Evolutionary conservation across 2,888 invertebrate species (phyloP), one percentile per base, ranked within the genome.

Genomic region (Ceramica pisi): DNA sequence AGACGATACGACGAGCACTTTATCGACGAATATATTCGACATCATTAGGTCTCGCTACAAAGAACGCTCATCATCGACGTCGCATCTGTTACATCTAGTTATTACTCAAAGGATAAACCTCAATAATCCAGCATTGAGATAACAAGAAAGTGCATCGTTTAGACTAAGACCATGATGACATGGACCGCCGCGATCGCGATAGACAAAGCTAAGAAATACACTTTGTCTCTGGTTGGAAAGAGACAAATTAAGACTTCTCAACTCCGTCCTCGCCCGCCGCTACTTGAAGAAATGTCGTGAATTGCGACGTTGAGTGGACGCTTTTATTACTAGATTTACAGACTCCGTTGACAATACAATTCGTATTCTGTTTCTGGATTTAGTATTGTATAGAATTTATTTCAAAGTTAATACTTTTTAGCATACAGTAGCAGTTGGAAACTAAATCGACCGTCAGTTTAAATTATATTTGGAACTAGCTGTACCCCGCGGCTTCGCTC

Each of bases 141-240:
- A 90, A 89, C 88, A 88, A 89, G 88, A 90, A 90, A 90, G 86
- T 90, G 89, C 90, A 90, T 88, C 89, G 86, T 89, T 89, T 87
- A 88, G 80, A 86, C 87, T 87, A 90, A 90, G 85, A 87, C 87
- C 85, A 78, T 77, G 83, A 86, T 86, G 89, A 86, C 86, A 86
- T 87, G 85, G 84, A 87, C 80, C 72, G 78, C 76, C 80, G 82
- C 82, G 83, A 84, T 84, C 84, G 83, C 78, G 80, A 86, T 84
- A 88, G 87, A 89, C 80, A 84, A 89, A 88, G 88, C 88, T 81
- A 83, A 82, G 83, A 84, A 87, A 88, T 86, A 87, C 69, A 81
- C 81, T 82, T 80, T 75, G 75, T 67, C 75, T 76, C 75, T 79
- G 66, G 88, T 87, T 86, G 82, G 89, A 90, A 82, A 83, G 88